Conservation (phyloP, 2,797 vertebrate species). For the Epinephelus malabaricus region DNA sequence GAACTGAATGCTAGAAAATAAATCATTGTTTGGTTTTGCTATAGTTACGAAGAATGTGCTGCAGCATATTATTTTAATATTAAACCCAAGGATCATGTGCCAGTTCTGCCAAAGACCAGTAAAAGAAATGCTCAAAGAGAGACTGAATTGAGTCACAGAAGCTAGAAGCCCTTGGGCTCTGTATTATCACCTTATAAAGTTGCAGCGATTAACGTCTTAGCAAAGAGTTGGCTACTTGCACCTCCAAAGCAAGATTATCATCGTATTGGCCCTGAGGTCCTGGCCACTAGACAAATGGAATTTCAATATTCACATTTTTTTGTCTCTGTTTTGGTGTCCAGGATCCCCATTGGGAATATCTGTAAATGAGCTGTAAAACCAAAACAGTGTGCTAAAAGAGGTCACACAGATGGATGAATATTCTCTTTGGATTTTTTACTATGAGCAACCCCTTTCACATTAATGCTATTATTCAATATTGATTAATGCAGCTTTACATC, state of each 20-base stretch:
- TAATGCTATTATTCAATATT: background rate
- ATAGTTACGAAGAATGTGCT: too few relatives aligned
- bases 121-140: background rate
- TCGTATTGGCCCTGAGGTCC: too few relatives aligned
- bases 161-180: background rate
- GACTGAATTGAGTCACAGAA: background rate
- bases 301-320: too few relatives aligned
- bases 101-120: too few relatives aligned
- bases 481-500: background rate
- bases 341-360: background rate
- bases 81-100: too few relatives aligned
- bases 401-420: background rate
- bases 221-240: too few relatives aligned
- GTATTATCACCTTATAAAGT: conserved; percentile 1
- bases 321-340: background rate
- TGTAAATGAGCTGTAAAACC: background rate
- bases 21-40: too few relatives aligned
- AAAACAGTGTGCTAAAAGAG: conserved; percentile 7
- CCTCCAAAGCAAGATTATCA: too few relatives aligned
- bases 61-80: too few relatives aligned
- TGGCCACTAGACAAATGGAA: too few relatives aligned
- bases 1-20: too few relatives aligned
- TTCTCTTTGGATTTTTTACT: background rate
- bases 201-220: background rate
- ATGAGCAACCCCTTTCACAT: background rate